Base-by-base conservation (phyloP, 2,797 vertebrate genomes). In the Pachyuromys duprasi region DNA sequence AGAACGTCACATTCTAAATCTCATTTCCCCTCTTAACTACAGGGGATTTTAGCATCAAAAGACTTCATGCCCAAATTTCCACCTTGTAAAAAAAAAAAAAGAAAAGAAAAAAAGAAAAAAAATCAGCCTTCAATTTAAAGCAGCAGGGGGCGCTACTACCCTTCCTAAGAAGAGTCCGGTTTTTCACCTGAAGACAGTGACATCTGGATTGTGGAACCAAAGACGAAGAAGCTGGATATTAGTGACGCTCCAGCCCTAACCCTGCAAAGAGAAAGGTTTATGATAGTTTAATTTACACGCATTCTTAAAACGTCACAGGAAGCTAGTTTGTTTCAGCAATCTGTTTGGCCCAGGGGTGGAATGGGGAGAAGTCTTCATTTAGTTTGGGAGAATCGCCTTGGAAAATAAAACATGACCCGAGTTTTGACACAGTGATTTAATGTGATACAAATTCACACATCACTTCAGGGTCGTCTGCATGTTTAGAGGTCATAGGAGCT, bases 141-240 rank as follows among this genome's bases (percentile, higher is more conserved):
- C 98, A 96, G 98, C 97, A 98, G 98, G 96, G 98, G 98, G 98
- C 96, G 96, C 98, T 98, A 97, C 97, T 87, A 78, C 97, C 97
- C 97, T 98, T 55, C 55, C 53, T 80, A 97, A 97, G 79, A 98
- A 91, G 69, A 28, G 22, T 33, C 94, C 88, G 96, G 88, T n/a
- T 91, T 95, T 20, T 87, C 4, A 39, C 79, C 91, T 95, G 97
- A 96, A 97, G 98, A 98, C 89, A 63, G 82, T 96, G 98, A 97
- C 96, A 96, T 98, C 97, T 98, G 98, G 98, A 97, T 97, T 98
- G 97, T 95, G 97, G 67, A 98, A 96, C 97, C 98, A 98, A 98
- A 98, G 97, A 98, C 97, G 97, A 98, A 98, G 98, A 98, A 98
- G 91, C 90, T 97, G 97, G 95, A 98, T 98, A 98, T 98, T 98